Evolutionary conservation across 2,797 vertebrate genomes (phyloP).

Genomic region (Bradypodion pumilum): DNA sequence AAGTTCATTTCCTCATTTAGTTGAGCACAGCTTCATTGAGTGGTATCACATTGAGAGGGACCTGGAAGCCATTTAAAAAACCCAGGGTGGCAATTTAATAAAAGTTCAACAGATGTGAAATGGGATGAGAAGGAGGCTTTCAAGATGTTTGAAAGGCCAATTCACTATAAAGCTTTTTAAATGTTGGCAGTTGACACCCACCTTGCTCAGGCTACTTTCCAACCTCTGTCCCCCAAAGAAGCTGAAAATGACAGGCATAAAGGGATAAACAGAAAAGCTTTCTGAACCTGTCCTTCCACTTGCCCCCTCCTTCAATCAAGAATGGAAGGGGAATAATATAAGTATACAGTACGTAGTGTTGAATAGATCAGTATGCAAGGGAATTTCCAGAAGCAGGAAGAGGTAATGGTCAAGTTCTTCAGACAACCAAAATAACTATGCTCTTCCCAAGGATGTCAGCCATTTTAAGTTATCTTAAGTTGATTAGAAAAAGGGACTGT

Average conservation of each 20-base stretch:
- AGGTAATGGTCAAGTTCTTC: not conserved
- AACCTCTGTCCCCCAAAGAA: not conserved
- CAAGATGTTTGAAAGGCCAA: not conserved
- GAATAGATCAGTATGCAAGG: not conserved
- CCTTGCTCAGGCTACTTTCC: not conserved
- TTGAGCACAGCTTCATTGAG: constrained; percentile 16
- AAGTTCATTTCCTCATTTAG: constrained; percentile 12
- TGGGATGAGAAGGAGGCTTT: constrained; percentile 29
- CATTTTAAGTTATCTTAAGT: too few relatives aligned
- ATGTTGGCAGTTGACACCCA: constrained; percentile 3
- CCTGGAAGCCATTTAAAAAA: constrained; percentile 27
- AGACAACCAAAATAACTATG: too few relatives aligned
- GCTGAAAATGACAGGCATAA: not conserved
- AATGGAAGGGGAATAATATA: not conserved
- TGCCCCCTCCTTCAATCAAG: not conserved
- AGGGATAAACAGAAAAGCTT: not conserved
- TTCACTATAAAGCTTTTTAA: constrained; percentile 11
- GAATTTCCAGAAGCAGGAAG: not conserved
- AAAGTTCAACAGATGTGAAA: constrained; percentile 11
- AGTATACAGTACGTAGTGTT: not conserved
- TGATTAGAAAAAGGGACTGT: too few relatives aligned
- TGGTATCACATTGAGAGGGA: not conserved
- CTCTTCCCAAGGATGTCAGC: not conserved
- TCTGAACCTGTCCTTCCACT: not conserved
- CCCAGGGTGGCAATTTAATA: constrained; percentile 14